Percentiles rank a stretch among this genome's conserved stretches.
Evolutionary conservation across 1,140 invertebrate genomes (phyloP).

Genomic region (Lutraria rhynchaena): DNA sequence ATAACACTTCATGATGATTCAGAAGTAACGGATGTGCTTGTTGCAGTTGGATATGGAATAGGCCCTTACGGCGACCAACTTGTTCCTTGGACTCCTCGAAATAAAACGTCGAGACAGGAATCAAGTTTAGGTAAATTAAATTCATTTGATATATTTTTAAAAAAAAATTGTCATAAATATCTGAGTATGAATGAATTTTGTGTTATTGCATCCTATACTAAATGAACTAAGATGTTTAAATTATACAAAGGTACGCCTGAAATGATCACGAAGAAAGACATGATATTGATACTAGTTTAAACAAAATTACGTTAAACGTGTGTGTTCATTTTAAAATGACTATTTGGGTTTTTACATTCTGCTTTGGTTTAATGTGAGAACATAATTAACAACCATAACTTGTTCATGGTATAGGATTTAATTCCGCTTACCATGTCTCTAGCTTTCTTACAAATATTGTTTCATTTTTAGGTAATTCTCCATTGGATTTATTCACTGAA

Average conservation of each 20-base stretch:
- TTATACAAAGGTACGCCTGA: no score
- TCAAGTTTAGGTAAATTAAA: no score
- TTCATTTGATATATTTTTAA: no score
- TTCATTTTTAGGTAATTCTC: neutral
- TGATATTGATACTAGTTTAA: no score
- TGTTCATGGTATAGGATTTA: neutral
- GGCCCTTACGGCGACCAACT: slow-evolving; percentile 52
- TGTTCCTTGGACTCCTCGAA: neutral
- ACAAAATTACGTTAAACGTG: no score
- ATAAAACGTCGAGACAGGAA: slow-evolving; percentile 29
- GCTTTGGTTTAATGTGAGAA: neutral
- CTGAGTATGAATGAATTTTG: no score
- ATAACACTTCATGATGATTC: slow-evolving; percentile 65
- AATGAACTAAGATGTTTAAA: no score
- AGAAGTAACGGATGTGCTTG: slow-evolving; percentile 13
- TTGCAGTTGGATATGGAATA: slow-evolving; percentile 59
- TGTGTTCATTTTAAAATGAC: neutral
- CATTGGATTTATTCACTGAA: neutral
- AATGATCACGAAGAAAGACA: no score
- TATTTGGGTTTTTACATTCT: neutral
- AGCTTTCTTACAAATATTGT: no score
- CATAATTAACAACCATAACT: neutral
- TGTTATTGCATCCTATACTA: no score
- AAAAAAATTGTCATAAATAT: no score
- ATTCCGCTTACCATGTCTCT: neutral